Conservation (phyloP, 2,888 invertebrate species). For the Heliconius aoede region DNA sequence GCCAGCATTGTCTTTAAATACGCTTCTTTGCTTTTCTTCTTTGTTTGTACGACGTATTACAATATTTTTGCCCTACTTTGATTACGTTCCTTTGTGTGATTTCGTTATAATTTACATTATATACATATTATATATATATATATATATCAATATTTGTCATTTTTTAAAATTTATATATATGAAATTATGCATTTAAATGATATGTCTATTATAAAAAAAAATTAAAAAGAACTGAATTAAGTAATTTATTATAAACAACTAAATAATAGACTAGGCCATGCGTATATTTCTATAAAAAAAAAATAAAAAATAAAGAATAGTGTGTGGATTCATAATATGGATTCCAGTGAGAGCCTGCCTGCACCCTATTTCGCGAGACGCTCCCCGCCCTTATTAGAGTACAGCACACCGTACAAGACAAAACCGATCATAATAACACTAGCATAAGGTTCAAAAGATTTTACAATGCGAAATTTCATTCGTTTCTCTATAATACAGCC, state of each 20-base stretch:
- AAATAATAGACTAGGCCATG: background rate
- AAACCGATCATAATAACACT: background rate
- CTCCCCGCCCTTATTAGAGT: conserved; percentile 45
- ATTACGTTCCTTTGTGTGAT: background rate
- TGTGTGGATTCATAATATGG: conserved; percentile 41
- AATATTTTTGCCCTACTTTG: background rate
- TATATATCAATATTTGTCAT: background rate
- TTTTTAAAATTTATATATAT: too few species aligned
- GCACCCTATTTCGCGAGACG: conserved; percentile 45
- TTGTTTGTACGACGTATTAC: background rate
- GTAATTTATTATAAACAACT: conserved; percentile 3
- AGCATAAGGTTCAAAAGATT: background rate
- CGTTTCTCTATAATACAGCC: conserved; percentile 38
- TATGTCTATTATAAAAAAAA: background rate
- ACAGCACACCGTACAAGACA: conserved; percentile 3
- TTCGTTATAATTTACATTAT: background rate
- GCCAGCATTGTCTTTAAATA: background rate
- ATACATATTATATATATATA: background rate
- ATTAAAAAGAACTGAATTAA: background rate
- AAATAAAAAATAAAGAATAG: conserved; percentile 35
- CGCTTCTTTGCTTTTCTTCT: background rate
- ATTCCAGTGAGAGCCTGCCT: conserved; percentile 44
- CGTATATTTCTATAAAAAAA: conserved; percentile 12
- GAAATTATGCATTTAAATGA: too few species aligned
- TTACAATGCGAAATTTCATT: conserved; percentile 30